phyloP scores from a whole-genome alignment of 2,888 invertebrate genomes.

The Thymelicus sylvestris region DNA sequence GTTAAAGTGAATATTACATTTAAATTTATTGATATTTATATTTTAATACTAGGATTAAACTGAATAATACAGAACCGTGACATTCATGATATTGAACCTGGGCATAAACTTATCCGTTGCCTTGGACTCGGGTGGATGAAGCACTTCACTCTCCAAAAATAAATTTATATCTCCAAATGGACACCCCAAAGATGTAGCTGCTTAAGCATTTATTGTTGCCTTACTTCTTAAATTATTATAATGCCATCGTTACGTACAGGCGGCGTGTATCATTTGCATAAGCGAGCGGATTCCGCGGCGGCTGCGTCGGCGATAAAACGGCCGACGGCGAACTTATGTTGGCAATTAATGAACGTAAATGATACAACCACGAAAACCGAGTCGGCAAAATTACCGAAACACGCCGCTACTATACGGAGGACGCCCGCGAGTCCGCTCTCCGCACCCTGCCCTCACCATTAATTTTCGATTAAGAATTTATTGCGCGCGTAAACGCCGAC shows the following conservation, averaged over 20 bases:
- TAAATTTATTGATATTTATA: background rate
- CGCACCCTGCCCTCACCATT: conserved; percentile 55
- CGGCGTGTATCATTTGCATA: conserved; percentile 79
- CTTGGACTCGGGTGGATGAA: too few species aligned
- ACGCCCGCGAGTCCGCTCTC: conserved; percentile 43
- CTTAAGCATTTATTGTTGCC: conserved; percentile 73
- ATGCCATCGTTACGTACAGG: conserved; percentile 75
- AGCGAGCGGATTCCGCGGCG: conserved; percentile 58
- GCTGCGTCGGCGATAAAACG: conserved; percentile 73
- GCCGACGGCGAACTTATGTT: conserved; percentile 71
- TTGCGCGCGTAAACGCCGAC: conserved; percentile 55
- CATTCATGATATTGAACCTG: too few species aligned
- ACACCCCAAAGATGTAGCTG: conserved; percentile 38
- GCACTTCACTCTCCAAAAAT: too few species aligned
- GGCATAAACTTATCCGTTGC: too few species aligned
- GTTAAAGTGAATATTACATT: background rate
- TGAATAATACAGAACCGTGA: too few species aligned
- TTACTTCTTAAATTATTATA: conserved; percentile 83
- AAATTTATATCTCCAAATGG: conserved; percentile 19
- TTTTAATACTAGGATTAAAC: too few species aligned
- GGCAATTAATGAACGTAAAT: conserved; percentile 78
- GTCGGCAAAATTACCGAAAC: conserved; percentile 57
- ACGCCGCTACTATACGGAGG: conserved; percentile 32
- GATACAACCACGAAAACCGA: conserved; percentile 63
- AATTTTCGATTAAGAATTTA: conserved; percentile 71